Conservation (phyloP, 2,797 vertebrate species). For the Tinamus major region DNA sequence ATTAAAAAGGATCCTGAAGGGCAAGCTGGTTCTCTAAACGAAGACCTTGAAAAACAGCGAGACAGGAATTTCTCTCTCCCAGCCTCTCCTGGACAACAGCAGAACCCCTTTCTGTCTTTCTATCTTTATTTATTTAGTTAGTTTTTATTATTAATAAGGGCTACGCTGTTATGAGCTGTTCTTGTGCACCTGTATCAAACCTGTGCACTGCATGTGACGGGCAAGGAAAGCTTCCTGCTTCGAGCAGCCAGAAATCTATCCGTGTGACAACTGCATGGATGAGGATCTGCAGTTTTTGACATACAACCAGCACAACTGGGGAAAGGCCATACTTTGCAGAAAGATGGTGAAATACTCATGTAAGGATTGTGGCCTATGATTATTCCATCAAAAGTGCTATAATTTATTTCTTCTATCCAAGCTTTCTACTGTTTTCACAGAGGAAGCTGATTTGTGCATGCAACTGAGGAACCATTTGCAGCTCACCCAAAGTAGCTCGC, state of each 20-base stretch:
- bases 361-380: neutral
- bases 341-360: neutral
- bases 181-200: neutral
- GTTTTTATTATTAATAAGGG: neutral
- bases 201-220: neutral
- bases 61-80: neutral
- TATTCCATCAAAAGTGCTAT: neutral
- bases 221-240: neutral
- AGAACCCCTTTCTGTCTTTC: accelerated
- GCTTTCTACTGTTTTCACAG: conserved; percentile 35
- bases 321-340: neutral
- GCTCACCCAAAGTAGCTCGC: neutral
- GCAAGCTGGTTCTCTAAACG: neutral
- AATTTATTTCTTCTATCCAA: neutral
- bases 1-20: neutral
- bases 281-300: neutral
- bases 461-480: conserved; percentile 59
- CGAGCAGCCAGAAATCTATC: neutral
- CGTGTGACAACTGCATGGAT: neutral
- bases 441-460: conserved; percentile 44
- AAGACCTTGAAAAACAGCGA: neutral
- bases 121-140: neutral
- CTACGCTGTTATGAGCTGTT: accelerated
- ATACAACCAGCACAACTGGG: accelerated
- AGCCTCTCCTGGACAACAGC: neutral